A percentile compares a stretch with the other conserved stretches of the same genome.
These are phyloP conservation scores for Macroglossus sobrinus DNA, from an alignment of 2,113 vertebrate species.

Conservation along the genomic window DNA sequence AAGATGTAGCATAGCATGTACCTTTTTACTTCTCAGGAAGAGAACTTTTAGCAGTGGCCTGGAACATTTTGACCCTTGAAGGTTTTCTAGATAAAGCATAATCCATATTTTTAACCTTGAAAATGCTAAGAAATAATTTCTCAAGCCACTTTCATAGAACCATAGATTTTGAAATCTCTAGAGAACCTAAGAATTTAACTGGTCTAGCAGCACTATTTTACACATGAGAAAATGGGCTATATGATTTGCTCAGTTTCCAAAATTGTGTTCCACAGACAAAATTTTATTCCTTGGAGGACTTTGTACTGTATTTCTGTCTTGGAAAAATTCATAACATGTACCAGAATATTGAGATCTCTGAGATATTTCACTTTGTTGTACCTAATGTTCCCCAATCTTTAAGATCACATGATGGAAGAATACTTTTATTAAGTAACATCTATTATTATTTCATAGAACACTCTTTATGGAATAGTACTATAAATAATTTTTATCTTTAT, in stretches of 20 bases:
- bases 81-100: neutral
- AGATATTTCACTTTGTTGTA: slow-evolving; percentile 8
- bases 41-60: neutral
- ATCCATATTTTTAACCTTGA: neutral
- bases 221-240: neutral
- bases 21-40: neutral
- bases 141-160: neutral
- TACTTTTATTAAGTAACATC: neutral
- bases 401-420: neutral
- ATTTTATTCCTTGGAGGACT: neutral
- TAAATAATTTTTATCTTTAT: neutral
- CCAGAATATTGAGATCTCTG: neutral
- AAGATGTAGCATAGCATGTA: neutral
- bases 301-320: neutral
- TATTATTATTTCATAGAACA: neutral
- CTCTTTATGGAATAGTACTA: neutral
- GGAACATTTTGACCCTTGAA: neutral
- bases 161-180: neutral
- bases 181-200: neutral
- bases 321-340: neutral
- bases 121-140: slow-evolving; percentile 5
- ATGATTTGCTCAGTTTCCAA: neutral
- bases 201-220: neutral
- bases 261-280: neutral
- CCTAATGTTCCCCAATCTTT: neutral